Percentiles rank a stretch among this genome's conserved stretches.
These are phyloP conservation scores for Smutsia gigantea DNA, from an alignment of 2,797 vertebrate genomes.

Conservation along the genomic window DNA sequence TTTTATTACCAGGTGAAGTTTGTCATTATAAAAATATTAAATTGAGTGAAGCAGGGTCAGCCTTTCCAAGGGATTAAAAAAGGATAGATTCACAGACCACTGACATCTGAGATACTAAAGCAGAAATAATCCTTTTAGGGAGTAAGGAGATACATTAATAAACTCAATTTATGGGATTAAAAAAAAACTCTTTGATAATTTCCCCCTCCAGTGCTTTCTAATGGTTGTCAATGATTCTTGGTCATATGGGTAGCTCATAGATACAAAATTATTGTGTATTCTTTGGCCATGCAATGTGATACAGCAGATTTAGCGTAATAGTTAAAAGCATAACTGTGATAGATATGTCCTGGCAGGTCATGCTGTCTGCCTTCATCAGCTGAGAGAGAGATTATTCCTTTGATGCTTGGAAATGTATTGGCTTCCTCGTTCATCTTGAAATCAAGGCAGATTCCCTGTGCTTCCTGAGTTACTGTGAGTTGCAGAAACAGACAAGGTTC, in stretches of 20 bases:
- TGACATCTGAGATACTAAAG: slow-evolving; percentile 76
- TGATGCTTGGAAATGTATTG: not conserved
- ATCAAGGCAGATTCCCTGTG: not conserved
- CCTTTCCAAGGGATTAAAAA: slow-evolving; percentile 78
- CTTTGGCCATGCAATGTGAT: slow-evolving; percentile 27
- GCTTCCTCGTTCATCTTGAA: slow-evolving; percentile 41
- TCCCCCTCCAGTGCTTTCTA: slow-evolving; percentile 63
- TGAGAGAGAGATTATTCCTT: slow-evolving; percentile 42
- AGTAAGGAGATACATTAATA: slow-evolving; percentile 68
- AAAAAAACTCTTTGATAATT: slow-evolving; percentile 72
- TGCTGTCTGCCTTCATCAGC: slow-evolving; percentile 24
- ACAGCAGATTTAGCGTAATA: slow-evolving; percentile 59
- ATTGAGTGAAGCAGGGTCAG: slow-evolving; percentile 75
- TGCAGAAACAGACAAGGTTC: not conserved
- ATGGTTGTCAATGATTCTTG: slow-evolving; percentile 75
- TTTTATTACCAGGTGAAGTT: slow-evolving; percentile 83
- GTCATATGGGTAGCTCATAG: slow-evolving; percentile 52
- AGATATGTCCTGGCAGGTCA: not conserved
- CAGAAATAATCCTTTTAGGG: slow-evolving; percentile 72
- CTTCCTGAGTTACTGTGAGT: not conserved
- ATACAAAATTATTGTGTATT: slow-evolving; percentile 65
- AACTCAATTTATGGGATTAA: slow-evolving; percentile 79
- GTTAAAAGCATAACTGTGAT: slow-evolving; percentile 52
- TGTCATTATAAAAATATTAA: slow-evolving; percentile 83
- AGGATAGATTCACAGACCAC: slow-evolving; percentile 63